phyloP scores from a whole-genome alignment of 1,140 invertebrate genomes.

The Harpegnathos saltator region DNA sequence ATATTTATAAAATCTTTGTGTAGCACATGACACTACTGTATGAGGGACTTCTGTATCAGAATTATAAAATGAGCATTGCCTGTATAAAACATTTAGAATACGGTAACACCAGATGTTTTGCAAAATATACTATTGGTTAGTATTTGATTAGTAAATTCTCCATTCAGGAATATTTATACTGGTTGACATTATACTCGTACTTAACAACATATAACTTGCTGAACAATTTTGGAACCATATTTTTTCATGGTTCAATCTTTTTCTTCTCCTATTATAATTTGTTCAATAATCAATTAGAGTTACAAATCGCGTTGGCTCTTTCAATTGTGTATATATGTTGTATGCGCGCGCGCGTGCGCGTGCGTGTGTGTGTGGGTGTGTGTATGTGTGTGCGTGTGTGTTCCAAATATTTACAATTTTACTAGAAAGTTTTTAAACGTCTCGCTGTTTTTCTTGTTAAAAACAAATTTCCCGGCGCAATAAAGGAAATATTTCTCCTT shows the following conservation, averaged over 20 bases:
- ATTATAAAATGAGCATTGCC: slow-evolving; percentile 61
- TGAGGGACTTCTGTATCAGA: slow-evolving; percentile 44
- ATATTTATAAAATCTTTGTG: slow-evolving; percentile 65
- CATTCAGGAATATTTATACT: slow-evolving; percentile 66
- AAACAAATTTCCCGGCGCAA: slow-evolving; percentile 44
- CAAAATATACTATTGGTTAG: slow-evolving; percentile 67
- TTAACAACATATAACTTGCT: slow-evolving; percentile 39
- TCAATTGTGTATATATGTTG: too few species aligned
- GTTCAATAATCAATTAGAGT: slow-evolving; percentile 71
- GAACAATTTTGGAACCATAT: slow-evolving; percentile 60
- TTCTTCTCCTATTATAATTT: slow-evolving; percentile 62
- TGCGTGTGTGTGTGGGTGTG: too few species aligned
- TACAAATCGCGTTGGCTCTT: slow-evolving; percentile 67
- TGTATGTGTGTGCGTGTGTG: slow-evolving; percentile 55
- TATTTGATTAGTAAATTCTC: slow-evolving; percentile 71
- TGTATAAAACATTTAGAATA: slow-evolving; percentile 77
- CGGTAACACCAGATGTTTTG: slow-evolving; percentile 71
- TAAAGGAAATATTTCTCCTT: slow-evolving; percentile 52
- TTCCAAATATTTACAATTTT: slow-evolving; percentile 77
- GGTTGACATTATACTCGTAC: slow-evolving; percentile 52
- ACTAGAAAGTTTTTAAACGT: slow-evolving; percentile 53
- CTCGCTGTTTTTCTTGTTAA: slow-evolving; percentile 57
- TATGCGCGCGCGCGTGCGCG: too few species aligned
- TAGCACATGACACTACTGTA: slow-evolving; percentile 51
- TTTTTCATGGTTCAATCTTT: slow-evolving; percentile 15